phyloP scores from a whole-genome alignment of 2,888 invertebrate species.

The Eretmocerus hayati region DNA sequence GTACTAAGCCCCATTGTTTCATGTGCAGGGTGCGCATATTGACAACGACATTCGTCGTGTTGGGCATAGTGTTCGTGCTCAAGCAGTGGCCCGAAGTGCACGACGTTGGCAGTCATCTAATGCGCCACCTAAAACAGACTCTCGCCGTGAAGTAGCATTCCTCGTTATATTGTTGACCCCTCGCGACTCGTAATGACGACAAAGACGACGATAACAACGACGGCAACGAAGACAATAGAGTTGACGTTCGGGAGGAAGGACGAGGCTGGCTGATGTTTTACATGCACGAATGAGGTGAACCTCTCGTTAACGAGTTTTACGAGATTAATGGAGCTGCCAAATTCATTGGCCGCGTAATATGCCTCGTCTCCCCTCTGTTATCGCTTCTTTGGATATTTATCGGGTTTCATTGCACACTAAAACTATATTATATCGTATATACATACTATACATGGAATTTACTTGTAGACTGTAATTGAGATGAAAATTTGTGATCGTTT shows the following conservation, averaged over 20 bases:
- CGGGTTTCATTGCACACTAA: slow-evolving; percentile 12
- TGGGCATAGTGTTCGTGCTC: slow-evolving; percentile 75
- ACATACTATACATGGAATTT: slow-evolving; percentile 9
- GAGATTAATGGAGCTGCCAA: too few relatives aligned
- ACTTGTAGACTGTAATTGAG: neutral
- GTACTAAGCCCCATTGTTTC: slow-evolving; percentile 48
- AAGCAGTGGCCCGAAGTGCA: slow-evolving; percentile 86
- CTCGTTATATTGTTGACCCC: slow-evolving; percentile 29
- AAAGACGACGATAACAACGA: neutral
- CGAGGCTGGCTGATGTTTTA: too few relatives aligned
- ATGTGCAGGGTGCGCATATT: slow-evolving; percentile 74
- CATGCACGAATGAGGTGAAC: neutral
- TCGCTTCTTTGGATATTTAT: slow-evolving; percentile 4
- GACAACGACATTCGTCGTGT: slow-evolving; percentile 74
- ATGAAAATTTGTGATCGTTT: slow-evolving; percentile 13
- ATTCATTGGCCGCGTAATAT: neutral
- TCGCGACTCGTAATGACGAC: neutral
- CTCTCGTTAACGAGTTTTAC: too few relatives aligned
- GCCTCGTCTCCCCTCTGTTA: neutral
- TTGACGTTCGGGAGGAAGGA: neutral
- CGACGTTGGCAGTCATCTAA: slow-evolving; percentile 72
- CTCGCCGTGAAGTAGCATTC: slow-evolving; percentile 61
- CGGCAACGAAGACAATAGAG: neutral
- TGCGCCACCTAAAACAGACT: slow-evolving; percentile 72
- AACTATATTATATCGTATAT: slow-evolving; percentile 13